A percentile compares a stretch with the other conserved stretches of the same genome.
Evolutionary conservation across 2,113 vertebrate genomes (phyloP).

Genomic region (Eretmochelys imbricata): DNA sequence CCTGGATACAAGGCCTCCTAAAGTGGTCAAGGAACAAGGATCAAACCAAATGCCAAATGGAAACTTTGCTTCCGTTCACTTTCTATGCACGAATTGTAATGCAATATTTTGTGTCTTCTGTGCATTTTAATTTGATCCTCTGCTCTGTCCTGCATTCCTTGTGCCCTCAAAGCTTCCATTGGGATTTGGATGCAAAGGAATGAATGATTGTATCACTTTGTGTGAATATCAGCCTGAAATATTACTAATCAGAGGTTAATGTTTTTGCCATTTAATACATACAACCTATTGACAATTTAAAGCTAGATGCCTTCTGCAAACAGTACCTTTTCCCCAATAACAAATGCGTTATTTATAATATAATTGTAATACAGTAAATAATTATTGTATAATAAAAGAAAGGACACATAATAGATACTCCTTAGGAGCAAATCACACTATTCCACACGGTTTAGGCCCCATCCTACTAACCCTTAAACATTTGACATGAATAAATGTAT

Average conservation of each 20-base stretch:
- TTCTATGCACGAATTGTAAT: background rate
- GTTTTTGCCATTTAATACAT: background rate
- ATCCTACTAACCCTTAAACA: background rate
- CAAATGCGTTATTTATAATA: background rate
- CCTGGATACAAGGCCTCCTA: background rate
- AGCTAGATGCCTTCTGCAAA: background rate
- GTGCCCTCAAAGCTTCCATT: background rate
- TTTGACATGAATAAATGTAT: background rate
- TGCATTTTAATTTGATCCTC: background rate
- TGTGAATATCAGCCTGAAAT: background rate
- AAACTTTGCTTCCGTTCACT: background rate
- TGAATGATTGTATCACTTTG: background rate
- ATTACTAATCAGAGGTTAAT: background rate
- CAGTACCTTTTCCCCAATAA: background rate
- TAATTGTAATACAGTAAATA: background rate
- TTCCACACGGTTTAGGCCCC: background rate
- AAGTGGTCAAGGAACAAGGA: background rate
- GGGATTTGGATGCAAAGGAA: background rate
- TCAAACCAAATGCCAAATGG: background rate
- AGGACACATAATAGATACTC: fast-evolving
- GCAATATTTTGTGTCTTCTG: background rate
- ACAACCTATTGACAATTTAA: background rate
- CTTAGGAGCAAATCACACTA: background rate
- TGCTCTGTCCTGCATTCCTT: background rate
- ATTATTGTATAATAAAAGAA: background rate